Percentiles rank a stretch among this genome's conserved stretches.
Evolutionary conservation across 2,113 vertebrate species (phyloP).

Genomic region (Albula glossodonta): DNA sequence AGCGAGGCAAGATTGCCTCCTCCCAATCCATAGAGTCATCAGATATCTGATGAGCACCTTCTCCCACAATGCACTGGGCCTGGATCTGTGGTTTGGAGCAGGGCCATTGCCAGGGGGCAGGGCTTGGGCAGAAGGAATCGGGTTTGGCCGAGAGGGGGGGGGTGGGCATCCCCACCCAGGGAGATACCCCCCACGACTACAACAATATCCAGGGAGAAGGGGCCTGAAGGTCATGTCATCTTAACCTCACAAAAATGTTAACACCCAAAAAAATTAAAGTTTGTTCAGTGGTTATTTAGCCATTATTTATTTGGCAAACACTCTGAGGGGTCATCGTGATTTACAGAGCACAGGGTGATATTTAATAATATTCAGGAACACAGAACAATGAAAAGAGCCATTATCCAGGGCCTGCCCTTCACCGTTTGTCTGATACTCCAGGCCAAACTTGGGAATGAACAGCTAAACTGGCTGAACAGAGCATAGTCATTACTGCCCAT

Average conservation of each 20-base stretch:
- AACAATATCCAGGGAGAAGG: neutral
- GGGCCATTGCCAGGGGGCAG: neutral
- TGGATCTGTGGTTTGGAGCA: neutral
- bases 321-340: neutral
- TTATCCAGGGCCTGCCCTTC: neutral
- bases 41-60: neutral
- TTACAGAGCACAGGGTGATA: neutral
- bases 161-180: neutral
- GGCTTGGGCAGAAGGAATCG: neutral
- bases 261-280: neutral
- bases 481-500: neutral
- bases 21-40: constrained; percentile 53
- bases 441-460: neutral
- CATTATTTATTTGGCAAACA: neutral
- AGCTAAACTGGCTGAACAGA: neutral
- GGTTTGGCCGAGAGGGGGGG: neutral
- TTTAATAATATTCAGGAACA: neutral
- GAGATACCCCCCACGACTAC: neutral
- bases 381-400: neutral
- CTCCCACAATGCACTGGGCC: neutral
- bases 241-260: neutral
- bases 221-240: neutral
- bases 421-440: neutral
- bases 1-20: constrained; percentile 59
- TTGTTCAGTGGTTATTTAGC: neutral